phyloP scores from a whole-genome alignment of 2,888 invertebrate species.

The Drosophila anomalata region DNA sequence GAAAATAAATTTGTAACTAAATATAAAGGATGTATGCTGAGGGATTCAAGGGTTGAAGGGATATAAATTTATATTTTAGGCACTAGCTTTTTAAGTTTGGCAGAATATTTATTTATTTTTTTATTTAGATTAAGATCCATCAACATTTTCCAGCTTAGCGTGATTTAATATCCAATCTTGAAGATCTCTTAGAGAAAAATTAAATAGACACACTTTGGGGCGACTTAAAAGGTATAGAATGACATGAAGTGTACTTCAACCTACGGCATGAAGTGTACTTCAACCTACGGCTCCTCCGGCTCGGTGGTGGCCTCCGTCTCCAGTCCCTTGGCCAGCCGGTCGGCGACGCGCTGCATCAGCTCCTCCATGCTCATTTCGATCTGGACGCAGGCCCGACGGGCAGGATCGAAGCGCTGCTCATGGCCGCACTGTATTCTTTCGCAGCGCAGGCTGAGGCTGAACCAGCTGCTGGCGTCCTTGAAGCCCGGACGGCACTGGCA shows the following conservation, averaged over 20 bases:
- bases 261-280: background rate
- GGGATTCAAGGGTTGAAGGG: background rate
- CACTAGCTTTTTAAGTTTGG: background rate
- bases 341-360: conserved; percentile 78
- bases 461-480: conserved; percentile 72
- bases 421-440: conserved; percentile 74
- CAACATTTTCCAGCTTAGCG: background rate
- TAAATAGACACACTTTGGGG: background rate
- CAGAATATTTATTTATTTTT: background rate
- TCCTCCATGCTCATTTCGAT: conserved; percentile 81
- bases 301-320: conserved; percentile 16
- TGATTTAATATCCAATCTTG: too few relatives aligned
- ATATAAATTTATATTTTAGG: background rate
- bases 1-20: conserved; percentile 40
- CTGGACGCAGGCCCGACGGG: conserved; percentile 65
- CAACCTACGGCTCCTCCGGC: background rate
- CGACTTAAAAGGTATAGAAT: background rate
- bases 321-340: conserved; percentile 69
- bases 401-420: conserved; percentile 76
- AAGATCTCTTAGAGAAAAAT: background rate
- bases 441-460: conserved; percentile 61
- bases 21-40: background rate
- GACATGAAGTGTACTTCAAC: background rate
- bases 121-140: background rate
- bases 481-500: conserved; percentile 83